Conservation (phyloP, 2,888 invertebrate species). For the Tortrix viridana region DNA sequence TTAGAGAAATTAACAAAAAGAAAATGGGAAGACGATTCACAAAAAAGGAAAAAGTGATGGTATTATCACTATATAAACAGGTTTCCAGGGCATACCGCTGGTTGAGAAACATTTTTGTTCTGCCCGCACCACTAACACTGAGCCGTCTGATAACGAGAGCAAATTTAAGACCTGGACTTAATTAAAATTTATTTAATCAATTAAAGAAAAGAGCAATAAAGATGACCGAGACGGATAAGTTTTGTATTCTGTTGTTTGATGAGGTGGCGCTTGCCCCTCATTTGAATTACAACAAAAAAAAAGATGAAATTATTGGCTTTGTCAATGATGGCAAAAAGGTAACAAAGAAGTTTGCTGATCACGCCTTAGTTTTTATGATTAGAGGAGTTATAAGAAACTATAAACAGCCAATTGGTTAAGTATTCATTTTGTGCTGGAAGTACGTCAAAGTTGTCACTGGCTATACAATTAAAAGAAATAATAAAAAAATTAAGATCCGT, state of each 20-base stretch:
- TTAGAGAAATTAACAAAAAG: neutral
- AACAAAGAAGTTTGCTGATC: conserved; percentile 20
- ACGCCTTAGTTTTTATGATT: conserved; percentile 38
- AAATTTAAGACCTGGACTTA: conserved; percentile 15
- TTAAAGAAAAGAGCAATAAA: conserved; percentile 4
- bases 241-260: conserved; percentile 32
- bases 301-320: conserved; percentile 27
- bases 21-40: conserved; percentile 2
- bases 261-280: conserved; percentile 33
- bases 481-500: too few relatives aligned
- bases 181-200: conserved; percentile 16
- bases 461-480: too few relatives aligned
- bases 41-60: conserved; percentile 26
- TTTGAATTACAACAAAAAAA: conserved; percentile 25
- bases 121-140: conserved; percentile 18
- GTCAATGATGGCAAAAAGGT: conserved; percentile 8
- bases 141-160: conserved; percentile 1
- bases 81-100: conserved; percentile 26
- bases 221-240: neutral
- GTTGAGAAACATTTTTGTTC: conserved; percentile 22
- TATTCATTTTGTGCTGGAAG: conserved; percentile 19
- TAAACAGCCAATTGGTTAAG: conserved; percentile 28
- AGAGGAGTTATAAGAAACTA: conserved; percentile 33
- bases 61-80: conserved; percentile 27
- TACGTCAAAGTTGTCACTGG: neutral